phyloP scores from a whole-genome alignment of 2,113 vertebrate genomes.

The Eptesicus fuscus region DNA sequence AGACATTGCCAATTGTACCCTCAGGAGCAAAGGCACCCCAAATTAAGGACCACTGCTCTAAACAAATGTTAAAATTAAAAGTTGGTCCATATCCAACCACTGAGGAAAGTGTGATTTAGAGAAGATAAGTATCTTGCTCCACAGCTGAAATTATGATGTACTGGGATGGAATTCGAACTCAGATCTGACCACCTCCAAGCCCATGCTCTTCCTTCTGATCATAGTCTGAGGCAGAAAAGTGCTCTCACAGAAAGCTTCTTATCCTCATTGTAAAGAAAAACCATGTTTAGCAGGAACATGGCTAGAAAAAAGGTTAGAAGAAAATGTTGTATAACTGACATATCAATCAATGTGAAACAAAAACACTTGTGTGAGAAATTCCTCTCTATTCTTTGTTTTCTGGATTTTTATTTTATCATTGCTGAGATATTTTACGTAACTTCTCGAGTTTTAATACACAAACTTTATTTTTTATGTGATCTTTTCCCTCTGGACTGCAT shows the following conservation, averaged over 20 bases:
- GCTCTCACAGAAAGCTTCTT: not conserved
- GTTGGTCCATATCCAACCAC: not conserved
- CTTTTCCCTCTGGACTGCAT: not conserved
- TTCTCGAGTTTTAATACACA: not conserved
- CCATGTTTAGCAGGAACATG: not conserved
- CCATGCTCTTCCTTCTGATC: not conserved
- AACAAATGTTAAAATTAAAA: not conserved
- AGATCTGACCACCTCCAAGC: not conserved
- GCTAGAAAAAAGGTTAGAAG: not conserved
- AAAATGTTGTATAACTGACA: not conserved
- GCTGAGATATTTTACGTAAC: not conserved
- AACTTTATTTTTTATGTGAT: not conserved
- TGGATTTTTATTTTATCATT: not conserved
- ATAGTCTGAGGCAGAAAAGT: not conserved
- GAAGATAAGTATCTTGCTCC: not conserved
- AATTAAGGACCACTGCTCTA: not conserved
- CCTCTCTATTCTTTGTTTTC: not conserved
- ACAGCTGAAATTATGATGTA: not conserved
- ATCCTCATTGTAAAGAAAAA: not conserved
- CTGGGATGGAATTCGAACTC: not conserved
- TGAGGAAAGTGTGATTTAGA: not conserved
- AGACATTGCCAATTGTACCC: accelerated
- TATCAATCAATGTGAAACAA: not conserved
- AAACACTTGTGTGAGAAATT: not conserved
- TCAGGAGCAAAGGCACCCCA: not conserved